Percentiles rank a stretch among this genome's conserved stretches.
These are phyloP conservation scores for Drosophila baimaii DNA, from an alignment of 1,140 invertebrate species.

Conservation along the genomic window DNA sequence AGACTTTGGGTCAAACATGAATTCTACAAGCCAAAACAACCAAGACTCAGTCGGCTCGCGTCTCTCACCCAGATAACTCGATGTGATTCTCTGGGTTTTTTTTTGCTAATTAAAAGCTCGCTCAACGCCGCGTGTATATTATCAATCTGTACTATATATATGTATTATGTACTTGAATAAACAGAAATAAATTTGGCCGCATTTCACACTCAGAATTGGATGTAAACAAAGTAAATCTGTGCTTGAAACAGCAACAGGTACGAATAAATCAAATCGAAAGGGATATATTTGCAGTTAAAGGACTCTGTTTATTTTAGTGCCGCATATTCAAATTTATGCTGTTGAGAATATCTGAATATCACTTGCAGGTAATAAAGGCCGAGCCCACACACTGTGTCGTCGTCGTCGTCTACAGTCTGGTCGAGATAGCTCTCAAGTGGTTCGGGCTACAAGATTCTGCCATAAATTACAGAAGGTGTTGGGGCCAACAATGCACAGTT, in stretches of 20 bases:
- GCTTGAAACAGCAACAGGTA: constrained; percentile 6
- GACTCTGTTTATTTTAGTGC: constrained; percentile 14
- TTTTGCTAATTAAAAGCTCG: constrained; percentile 27
- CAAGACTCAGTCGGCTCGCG: constrained; percentile 25
- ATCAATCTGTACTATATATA: not conserved
- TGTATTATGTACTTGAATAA: constrained; percentile 5
- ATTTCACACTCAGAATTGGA: not conserved
- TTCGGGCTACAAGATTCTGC: constrained; percentile 29
- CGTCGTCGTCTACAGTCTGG: constrained; percentile 15
- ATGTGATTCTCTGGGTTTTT: constrained; percentile 7
- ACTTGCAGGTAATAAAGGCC: constrained; percentile 3
- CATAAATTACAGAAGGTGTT: constrained; percentile 48
- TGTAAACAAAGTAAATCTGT: constrained; percentile 9
- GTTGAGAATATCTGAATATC: constrained; percentile 10
- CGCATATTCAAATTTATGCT: constrained; percentile 15
- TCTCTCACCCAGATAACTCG: constrained; percentile 26
- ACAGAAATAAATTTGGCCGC: not conserved
- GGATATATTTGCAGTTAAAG: not conserved
- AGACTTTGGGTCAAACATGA: constrained; percentile 25
- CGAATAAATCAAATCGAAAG: constrained; percentile 5
- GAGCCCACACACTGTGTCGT: constrained; percentile 1
- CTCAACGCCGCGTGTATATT: constrained; percentile 5
- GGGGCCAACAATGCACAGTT: constrained; percentile 39
- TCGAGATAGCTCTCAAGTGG: constrained; percentile 33
- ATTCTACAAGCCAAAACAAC: constrained; percentile 29